Evolutionary conservation across 2,888 invertebrate genomes (phyloP).

Genomic region (Sepiola atlantica): DNA sequence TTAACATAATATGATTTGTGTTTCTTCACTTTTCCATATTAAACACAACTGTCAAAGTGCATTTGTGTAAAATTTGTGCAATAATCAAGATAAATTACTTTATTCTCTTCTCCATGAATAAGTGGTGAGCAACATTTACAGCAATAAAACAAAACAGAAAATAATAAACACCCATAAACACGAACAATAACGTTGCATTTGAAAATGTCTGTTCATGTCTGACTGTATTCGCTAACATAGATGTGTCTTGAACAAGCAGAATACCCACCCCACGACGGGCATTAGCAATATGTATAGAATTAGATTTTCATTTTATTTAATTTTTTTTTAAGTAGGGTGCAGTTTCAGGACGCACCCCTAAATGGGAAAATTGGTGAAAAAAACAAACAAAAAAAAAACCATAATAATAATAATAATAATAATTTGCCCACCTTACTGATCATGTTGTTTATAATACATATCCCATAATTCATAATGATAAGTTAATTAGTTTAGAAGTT

Average conservation of each 20-base stretch:
- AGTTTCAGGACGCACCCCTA: no score
- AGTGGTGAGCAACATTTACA: not conserved
- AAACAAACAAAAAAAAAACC: no score
- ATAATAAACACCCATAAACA: not conserved
- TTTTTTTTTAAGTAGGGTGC: no score
- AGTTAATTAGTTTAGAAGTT: no score
- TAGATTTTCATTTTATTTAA: no score
- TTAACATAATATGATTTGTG: not conserved
- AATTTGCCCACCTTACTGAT: no score
- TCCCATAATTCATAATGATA: no score
- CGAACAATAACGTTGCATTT: not conserved
- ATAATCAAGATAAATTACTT: conserved; percentile 32
- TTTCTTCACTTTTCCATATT: conserved; percentile 8
- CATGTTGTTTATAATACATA: no score
- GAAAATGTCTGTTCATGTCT: not conserved
- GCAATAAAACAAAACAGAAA: not conserved
- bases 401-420: no score
- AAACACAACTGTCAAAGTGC: not conserved
- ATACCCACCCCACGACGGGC: no score
- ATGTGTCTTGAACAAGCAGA: not conserved
- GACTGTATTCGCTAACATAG: not conserved
- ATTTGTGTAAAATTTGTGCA: not conserved
- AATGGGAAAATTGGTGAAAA: no score
- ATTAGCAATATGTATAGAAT: no score
- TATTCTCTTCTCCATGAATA: not conserved